A percentile compares a stretch with the other conserved stretches of the same genome.
Conservation (phyloP, 2,888 invertebrate species). For the Sipha maydis region DNA sequence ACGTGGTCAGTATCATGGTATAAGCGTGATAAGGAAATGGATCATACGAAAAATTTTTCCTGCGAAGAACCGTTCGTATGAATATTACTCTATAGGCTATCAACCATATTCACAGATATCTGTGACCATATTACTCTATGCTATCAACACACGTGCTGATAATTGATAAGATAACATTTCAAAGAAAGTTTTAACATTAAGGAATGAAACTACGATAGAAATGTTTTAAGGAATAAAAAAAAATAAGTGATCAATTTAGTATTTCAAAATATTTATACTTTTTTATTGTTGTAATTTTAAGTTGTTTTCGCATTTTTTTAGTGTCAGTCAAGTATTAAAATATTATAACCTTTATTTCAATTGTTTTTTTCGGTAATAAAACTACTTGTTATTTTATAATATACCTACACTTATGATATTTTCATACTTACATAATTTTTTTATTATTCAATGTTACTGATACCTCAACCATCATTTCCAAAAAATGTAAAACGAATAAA, state of each 20-base stretch:
- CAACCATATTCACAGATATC: too few species aligned
- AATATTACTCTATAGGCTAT: too few species aligned
- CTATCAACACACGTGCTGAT: background rate
- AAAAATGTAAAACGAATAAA: too few species aligned
- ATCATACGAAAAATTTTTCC: too few species aligned
- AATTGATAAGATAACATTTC: background rate
- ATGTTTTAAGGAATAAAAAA: background rate
- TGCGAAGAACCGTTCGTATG: too few species aligned
- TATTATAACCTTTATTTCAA: background rate
- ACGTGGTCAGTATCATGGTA: too few species aligned
- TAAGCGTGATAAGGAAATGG: too few species aligned
- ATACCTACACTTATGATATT: background rate
- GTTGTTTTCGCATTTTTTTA: background rate
- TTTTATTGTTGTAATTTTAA: background rate
- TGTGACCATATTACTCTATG: too few species aligned
- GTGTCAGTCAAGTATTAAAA: background rate
- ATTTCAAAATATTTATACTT: too few species aligned
- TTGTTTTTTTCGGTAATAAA: background rate
- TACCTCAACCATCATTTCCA: too few species aligned
- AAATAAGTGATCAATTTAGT: background rate
- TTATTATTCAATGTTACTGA: too few species aligned
- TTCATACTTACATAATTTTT: too few species aligned
- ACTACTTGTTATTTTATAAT: background rate
- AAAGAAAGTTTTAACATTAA: background rate
- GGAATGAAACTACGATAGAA: background rate